A percentile compares a stretch with the other conserved stretches of the same genome.
Conservation (phyloP, 2,113 vertebrate species). For the Sinocyclocheilus rhinocerous region DNA sequence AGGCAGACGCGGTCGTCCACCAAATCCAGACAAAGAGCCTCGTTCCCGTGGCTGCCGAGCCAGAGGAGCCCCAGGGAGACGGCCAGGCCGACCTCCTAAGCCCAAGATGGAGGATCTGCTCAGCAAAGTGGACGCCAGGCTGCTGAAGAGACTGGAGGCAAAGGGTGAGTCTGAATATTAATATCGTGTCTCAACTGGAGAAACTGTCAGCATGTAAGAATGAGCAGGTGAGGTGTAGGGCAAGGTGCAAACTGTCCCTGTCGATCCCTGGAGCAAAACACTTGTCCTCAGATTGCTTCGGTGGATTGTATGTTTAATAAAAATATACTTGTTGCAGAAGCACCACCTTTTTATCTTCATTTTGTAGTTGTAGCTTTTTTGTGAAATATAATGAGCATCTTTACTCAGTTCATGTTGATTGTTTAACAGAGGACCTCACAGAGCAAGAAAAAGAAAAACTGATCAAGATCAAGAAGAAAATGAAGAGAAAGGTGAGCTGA, state of each 20-base stretch:
- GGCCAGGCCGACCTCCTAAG: slow-evolving; percentile 90
- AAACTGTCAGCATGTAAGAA: too few species aligned
- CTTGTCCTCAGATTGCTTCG: too few species aligned
- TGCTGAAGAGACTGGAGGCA: slow-evolving; percentile 83
- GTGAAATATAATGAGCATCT: neutral
- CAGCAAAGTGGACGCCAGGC: slow-evolving; percentile 86
- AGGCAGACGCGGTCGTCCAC: slow-evolving; percentile 90
- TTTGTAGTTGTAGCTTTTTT: neutral
- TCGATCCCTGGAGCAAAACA: too few species aligned
- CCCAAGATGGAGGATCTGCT: slow-evolving; percentile 83
- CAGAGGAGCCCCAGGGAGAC: slow-evolving; percentile 72
- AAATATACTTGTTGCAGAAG: too few species aligned
- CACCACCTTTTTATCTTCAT: too few species aligned
- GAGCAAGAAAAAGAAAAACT: slow-evolving; percentile 91
- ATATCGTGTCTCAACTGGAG: too few species aligned
- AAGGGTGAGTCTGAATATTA: slow-evolving; percentile 79
- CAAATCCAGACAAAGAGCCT: slow-evolving; percentile 86
- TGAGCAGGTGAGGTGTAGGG: too few species aligned
- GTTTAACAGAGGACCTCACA: slow-evolving; percentile 80
- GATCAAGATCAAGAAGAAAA: slow-evolving; percentile 92
- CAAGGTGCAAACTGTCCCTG: too few species aligned
- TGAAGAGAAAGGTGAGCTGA: slow-evolving; percentile 84
- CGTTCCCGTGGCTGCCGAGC: slow-evolving; percentile 64
- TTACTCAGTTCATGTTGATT: neutral
- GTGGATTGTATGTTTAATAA: too few species aligned